phyloP scores from a whole-genome alignment of 92 coral and sea anemone species.

The Muricea muricata region DNA sequence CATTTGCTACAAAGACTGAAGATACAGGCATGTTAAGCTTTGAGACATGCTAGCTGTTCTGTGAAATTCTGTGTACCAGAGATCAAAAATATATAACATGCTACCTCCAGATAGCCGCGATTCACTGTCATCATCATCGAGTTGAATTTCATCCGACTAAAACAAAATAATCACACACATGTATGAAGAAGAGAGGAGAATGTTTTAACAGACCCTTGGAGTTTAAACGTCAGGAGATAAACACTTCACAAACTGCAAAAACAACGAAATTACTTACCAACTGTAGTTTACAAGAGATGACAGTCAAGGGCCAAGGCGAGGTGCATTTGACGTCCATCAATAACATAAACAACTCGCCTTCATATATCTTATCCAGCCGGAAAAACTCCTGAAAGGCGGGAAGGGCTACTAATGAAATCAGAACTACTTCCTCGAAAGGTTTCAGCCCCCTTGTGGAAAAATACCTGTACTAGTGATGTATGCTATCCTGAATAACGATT shows the following conservation, averaged over 20 bases:
- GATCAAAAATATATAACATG: neutral
- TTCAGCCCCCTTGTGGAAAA: no score
- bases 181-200: neutral
- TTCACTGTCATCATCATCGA: constrained; percentile 82
- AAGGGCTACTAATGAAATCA: no score
- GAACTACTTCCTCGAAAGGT: no score
- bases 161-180: neutral
- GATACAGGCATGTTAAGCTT: no score
- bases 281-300: constrained; percentile 82
- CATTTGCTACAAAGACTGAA: no score
- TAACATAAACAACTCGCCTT: constrained; percentile 90
- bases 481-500: no score
- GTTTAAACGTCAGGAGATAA: neutral
- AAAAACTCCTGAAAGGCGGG: constrained; percentile 63
- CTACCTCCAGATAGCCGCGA: constrained; percentile 91
- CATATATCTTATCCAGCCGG: constrained; percentile 87
- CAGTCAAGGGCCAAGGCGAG: constrained; percentile 98
- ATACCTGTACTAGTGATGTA: neutral
- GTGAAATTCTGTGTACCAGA: no score
- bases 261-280: constrained; percentile 75
- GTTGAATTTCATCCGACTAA: constrained; percentile 85
- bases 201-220: no score
- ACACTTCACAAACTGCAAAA: no score
- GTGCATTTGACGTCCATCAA: constrained; percentile 90
- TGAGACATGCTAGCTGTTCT: no score